Base-by-base conservation (phyloP, 2,888 invertebrate genomes). In the Lepetodrilus schrolli region DNA sequence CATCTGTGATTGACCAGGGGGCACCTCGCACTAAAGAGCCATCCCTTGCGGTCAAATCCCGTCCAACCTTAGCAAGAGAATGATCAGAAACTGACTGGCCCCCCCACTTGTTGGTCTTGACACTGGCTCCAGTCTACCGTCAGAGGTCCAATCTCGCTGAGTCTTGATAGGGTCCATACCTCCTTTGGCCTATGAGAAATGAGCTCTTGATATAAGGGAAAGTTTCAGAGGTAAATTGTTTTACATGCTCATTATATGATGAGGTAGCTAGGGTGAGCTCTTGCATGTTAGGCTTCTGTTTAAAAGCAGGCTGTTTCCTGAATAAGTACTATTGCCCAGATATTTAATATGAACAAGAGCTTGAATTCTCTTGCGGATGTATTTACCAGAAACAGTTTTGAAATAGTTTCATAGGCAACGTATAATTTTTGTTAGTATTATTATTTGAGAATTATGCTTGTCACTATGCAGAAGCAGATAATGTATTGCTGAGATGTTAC, bases 121-220 rank as follows among this genome's bases (percentile, higher is more conserved):
- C 58, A 58, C 58, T 43, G 58, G 30, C 30, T 58, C 58, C 26
- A 58, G 58, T 34, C 30, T 26, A 30, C 58, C 17, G 30, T 30
- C 58, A 13, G 8, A 43, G 43, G 8, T 43, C 43, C 43, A 43
- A 17, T 43, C 43, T 43, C 17, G 43, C 43, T 17, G 43, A 43
- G 43, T 17, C n/a, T 58, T 17, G 23, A 58, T 58, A 58, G 58
- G 58, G 58, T 58, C 58, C 58, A n/a, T 58, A 58, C 58, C 58
- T 58, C n/a, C 58, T 58, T 58, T 58, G 58, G 58, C 58, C 58
- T 58, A 30, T 58, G 58, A 58, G 58, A 58, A 58, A 58, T 58
- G 58, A 58, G 58, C 58, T 58, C 58, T 58, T 58, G 58, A 58
- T 58, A n/a, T 58, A 58, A 58, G 58, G 58, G 58, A 58, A 58